Conservation (phyloP, 2,797 vertebrate genomes). For the Phylloscopus collybita region DNA sequence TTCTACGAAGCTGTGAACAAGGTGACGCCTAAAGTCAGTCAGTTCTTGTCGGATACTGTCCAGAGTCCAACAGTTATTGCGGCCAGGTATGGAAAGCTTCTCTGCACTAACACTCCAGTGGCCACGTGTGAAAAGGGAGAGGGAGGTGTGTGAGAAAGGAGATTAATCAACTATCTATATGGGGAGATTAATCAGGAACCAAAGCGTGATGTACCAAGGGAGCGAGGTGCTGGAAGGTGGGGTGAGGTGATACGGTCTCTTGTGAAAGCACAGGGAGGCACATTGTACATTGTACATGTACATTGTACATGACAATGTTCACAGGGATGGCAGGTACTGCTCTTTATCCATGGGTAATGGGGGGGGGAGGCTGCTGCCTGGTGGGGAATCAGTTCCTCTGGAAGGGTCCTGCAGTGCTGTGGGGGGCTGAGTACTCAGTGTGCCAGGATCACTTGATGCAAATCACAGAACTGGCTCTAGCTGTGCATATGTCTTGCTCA, state of each 20-base stretch:
- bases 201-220: background rate
- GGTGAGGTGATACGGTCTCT: background rate
- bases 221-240: background rate
- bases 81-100: constrained; percentile 49
- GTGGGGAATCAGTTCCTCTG: background rate
- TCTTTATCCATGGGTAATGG: background rate
- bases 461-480: background rate
- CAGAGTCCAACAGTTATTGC: constrained; percentile 45
- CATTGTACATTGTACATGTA: accelerated
- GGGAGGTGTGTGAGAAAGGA: background rate
- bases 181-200: background rate
- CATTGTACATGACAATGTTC: accelerated
- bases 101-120: background rate
- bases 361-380: background rate
- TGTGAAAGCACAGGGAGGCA: background rate
- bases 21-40: constrained; percentile 45
- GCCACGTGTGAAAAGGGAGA: background rate
- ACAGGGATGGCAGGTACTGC: background rate
- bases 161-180: background rate
- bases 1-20: constrained; percentile 46
- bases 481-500: background rate
- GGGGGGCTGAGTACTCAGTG: background rate
- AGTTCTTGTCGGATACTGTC: constrained; percentile 35
- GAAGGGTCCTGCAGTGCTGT: background rate
- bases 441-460: background rate